Percentiles rank a stretch among this genome's conserved stretches.
These are phyloP conservation scores for Callitettix versicolor DNA, from an alignment of 1,140 invertebrate genomes.

Conservation along the genomic window DNA sequence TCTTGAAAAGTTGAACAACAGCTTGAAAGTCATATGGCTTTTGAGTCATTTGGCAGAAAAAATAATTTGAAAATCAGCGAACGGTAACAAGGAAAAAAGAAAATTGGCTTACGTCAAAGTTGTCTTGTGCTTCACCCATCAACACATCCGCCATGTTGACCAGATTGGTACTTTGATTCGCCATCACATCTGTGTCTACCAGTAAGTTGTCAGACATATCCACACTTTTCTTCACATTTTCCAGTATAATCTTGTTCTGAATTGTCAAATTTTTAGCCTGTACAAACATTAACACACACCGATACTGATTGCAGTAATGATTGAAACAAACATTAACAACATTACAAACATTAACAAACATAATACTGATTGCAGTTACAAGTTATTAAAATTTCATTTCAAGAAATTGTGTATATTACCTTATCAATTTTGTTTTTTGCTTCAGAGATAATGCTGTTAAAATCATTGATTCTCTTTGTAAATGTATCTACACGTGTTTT, in stretches of 20 bases:
- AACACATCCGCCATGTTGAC: slow-evolving; percentile 29
- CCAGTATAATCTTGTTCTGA: slow-evolving; percentile 3
- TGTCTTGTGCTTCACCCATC: slow-evolving; percentile 31
- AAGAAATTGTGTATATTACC: too few species aligned
- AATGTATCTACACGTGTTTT: slow-evolving; percentile 3
- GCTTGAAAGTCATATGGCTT: too few species aligned
- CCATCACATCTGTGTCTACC: slow-evolving; percentile 23
- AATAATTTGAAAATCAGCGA: too few species aligned
- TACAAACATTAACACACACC: neutral
- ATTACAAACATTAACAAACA: too few species aligned
- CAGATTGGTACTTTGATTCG: slow-evolving; percentile 29
- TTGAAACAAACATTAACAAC: too few species aligned
- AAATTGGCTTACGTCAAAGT: slow-evolving; percentile 33
- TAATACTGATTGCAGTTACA: too few species aligned
- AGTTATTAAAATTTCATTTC: too few species aligned
- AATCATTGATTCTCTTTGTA: slow-evolving; percentile 8
- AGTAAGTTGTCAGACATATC: slow-evolving; percentile 19
- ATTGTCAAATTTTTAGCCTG: slow-evolving; percentile 10
- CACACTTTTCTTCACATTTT: slow-evolving; percentile 16
- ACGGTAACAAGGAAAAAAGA: too few species aligned
- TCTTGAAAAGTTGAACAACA: too few species aligned
- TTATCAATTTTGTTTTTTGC: slow-evolving; percentile 11
- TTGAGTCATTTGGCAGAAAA: too few species aligned
- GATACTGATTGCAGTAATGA: too few species aligned
- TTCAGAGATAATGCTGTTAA: slow-evolving; percentile 2